phyloP scores from a whole-genome alignment of 2,888 invertebrate genomes.

The Drosophila ustulata region DNA sequence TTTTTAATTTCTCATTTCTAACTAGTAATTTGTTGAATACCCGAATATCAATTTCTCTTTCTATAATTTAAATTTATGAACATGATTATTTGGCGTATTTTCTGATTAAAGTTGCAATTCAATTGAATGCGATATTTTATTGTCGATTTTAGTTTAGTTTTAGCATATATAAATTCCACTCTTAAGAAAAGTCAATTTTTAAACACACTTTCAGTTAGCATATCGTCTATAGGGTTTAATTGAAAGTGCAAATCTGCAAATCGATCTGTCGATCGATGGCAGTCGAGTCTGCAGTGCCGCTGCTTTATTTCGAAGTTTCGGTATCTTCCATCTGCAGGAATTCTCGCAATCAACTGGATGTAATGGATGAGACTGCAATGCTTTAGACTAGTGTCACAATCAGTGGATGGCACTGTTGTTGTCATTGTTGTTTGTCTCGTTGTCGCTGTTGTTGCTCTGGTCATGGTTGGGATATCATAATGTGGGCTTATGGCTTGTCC shows the following conservation, averaged over 20 bases:
- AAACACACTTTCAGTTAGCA: too few species aligned
- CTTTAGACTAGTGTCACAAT: constrained; percentile 38
- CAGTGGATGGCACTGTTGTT: constrained; percentile 30
- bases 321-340: constrained; percentile 9
- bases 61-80: too few species aligned
- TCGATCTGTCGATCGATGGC: neutral
- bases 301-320: neutral
- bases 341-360: constrained; percentile 7
- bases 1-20: too few species aligned
- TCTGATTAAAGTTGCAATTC: too few species aligned
- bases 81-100: too few species aligned
- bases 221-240: too few species aligned
- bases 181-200: too few species aligned
- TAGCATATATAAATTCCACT: too few species aligned
- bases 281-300: neutral
- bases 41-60: too few species aligned
- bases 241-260: neutral
- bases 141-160: too few species aligned
- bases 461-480: constrained; percentile 18
- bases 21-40: too few species aligned
- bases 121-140: too few species aligned
- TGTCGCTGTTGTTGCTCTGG: constrained; percentile 5
- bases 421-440: constrained; percentile 15
- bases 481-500: constrained; percentile 22
- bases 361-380: constrained; percentile 13